Evolutionary conservation across 1,140 invertebrate species (phyloP), one percentile per base, ranked within the genome.

Genomic region (Hyles vespertilio): DNA sequence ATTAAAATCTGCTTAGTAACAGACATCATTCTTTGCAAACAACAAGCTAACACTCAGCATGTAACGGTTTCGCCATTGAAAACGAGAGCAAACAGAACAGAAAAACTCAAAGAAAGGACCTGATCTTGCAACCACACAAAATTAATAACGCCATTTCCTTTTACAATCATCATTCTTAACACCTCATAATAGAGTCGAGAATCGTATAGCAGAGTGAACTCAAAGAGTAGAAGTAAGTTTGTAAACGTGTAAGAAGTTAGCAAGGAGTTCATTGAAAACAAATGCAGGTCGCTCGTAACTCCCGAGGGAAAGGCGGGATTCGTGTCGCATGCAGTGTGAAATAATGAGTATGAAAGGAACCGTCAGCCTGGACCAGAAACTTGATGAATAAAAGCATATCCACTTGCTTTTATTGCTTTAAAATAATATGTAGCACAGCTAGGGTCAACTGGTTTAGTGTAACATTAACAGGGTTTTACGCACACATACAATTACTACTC

Each of bases 211-310:
- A 36, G 47, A 43, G 36, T 22, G 3, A 33, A 46, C 65, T 43
- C 56, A 33, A 9, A 36, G 22, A 22, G 57, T n/a, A 48, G 45
- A 48, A 12, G 6, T 48, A 63, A 63, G 12, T 47, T 63, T 61
- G 67, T 57, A 67, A 52, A 32, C 51, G 69, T 54, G 57, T 74
- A 69, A 70, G 63, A 70, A 71, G 65, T 76, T 62, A 22, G 65
- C 46, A 73, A 70, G 63, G 61, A 79, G 70, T 82, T 79, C 69
- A 85, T 85, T 85, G 77, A 84, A 82, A 83, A 77, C 72, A 72
- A 84, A 79, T 78, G 79, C 81, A 87, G 59, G 66, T 69, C 65
- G 61, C 70, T 70, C 64, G 59, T 65, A 81, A 59, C 67, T 77
- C 69, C 66, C 63, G 63, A 72, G 79, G 69, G 74, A 78, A 81